These are phyloP conservation scores for Falco punctatus DNA, from an alignment of 2,113 vertebrate species.

Conservation along the genomic window DNA sequence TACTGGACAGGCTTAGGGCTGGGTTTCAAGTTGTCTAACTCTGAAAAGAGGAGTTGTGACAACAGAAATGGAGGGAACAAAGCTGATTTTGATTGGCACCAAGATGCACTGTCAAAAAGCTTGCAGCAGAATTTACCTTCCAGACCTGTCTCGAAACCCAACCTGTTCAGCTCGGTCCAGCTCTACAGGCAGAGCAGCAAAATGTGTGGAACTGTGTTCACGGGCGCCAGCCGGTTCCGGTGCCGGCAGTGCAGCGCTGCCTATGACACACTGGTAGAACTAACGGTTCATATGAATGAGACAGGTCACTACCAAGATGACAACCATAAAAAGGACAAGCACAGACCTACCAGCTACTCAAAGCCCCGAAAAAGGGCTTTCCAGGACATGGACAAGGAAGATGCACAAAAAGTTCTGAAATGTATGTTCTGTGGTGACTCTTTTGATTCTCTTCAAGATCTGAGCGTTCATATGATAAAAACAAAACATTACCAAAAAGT, in stretches of 20 bases:
- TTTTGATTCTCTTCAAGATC: constrained; percentile 96
- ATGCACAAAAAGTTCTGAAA: constrained; percentile 96
- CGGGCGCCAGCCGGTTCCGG: constrained; percentile 93
- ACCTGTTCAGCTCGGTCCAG: constrained; percentile 96
- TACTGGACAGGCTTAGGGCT: constrained; percentile 95
- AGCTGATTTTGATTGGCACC: constrained; percentile 96
- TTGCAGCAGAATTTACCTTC: constrained; percentile 91
- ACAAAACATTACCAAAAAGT: constrained; percentile 99
- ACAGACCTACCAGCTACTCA: constrained; percentile 87
- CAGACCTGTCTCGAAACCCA: constrained; percentile 88
- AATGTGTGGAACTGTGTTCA: constrained; percentile 90
- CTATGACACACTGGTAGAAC: constrained; percentile 94
- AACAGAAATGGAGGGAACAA: constrained; percentile 88
- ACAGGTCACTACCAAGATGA: constrained; percentile 97
- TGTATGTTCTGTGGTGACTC: constrained; percentile 99
- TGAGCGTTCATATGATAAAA: constrained; percentile 99
- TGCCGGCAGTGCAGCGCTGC: constrained; percentile 96
- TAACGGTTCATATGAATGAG: constrained; percentile 97
- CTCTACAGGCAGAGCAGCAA: constrained; percentile 93
- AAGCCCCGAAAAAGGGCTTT: constrained; percentile 93
- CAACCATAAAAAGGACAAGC: constrained; percentile 91
- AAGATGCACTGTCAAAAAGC: constrained; percentile 94
- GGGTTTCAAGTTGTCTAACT: constrained; percentile 88
- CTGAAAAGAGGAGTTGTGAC: constrained; percentile 90
- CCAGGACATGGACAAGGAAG: constrained; percentile 96